These are phyloP conservation scores for Harpegnathos saltator DNA, from an alignment of 1,140 invertebrate genomes.

Conservation along the genomic window DNA sequence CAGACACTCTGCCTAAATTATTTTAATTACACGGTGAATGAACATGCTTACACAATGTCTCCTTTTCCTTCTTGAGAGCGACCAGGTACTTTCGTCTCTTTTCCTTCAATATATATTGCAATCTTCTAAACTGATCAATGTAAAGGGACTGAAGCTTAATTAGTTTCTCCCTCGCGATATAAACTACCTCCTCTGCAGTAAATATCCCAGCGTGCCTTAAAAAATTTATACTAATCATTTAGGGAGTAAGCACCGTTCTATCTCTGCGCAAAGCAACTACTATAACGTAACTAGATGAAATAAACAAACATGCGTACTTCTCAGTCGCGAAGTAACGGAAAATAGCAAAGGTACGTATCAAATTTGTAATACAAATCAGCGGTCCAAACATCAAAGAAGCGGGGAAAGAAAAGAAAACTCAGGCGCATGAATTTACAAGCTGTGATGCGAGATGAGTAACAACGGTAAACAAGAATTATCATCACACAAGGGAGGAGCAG, in stretches of 20 bases:
- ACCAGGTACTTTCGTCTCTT: conserved; percentile 91
- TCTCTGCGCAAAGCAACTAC: conserved; percentile 76
- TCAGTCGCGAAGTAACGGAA: background rate
- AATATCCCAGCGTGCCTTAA: conserved; percentile 94
- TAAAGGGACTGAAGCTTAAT: conserved; percentile 93
- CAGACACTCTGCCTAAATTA: background rate
- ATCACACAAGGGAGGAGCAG: conserved; percentile 33
- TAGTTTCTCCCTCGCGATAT: conserved; percentile 92
- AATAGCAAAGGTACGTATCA: background rate
- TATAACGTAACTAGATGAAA: conserved; percentile 64
- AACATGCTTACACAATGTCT: conserved; percentile 91
- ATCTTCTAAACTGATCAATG: conserved; percentile 92
- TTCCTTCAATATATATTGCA: conserved; percentile 91
- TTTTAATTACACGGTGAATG: background rate
- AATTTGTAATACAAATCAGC: background rate
- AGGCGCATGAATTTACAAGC: no score
- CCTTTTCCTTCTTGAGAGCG: conserved; percentile 91
- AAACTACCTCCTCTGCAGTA: conserved; percentile 94
- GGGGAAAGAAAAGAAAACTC: no score
- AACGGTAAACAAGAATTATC: background rate
- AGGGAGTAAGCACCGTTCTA: conserved; percentile 75
- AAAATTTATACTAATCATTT: conserved; percentile 84
- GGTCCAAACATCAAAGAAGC: background rate
- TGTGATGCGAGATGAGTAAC: background rate
- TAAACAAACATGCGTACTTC: conserved; percentile 9